Conservation (phyloP, 2,888 invertebrate genomes). For the Hyles lineata region DNA sequence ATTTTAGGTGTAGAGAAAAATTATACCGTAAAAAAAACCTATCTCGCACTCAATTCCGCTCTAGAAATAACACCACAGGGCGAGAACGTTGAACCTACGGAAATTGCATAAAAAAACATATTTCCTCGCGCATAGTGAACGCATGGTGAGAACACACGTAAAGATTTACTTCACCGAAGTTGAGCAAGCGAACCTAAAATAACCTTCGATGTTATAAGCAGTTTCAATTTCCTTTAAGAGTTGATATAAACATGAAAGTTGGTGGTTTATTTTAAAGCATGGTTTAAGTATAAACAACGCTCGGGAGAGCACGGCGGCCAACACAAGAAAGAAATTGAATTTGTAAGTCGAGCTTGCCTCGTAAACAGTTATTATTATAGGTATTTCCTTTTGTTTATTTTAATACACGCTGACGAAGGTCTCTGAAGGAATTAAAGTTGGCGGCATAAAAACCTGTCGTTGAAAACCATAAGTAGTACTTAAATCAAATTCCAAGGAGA, state of each 20-base stretch:
- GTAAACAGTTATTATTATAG: conserved; percentile 58
- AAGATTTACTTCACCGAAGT: conserved; percentile 28
- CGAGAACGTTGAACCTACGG: not conserved
- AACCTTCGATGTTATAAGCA: conserved; percentile 30
- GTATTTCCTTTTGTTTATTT: conserved; percentile 60
- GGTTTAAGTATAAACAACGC: conserved; percentile 58
- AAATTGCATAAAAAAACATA: conserved; percentile 21
- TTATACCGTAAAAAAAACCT: not conserved
- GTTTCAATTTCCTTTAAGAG: conserved; percentile 53
- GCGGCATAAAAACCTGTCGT: no score
- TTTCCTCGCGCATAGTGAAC: conserved; percentile 8
- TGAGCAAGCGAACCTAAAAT: conserved; percentile 22
- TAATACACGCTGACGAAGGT: conserved; percentile 46
- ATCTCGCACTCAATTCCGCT: not conserved
- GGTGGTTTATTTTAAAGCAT: conserved; percentile 63
- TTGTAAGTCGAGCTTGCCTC: conserved; percentile 62
- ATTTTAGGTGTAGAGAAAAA: not conserved
- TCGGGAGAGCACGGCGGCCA: conserved; percentile 50
- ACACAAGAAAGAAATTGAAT: conserved; percentile 68
- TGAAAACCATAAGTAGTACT: not conserved
- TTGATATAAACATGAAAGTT: conserved; percentile 56
- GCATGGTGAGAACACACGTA: conserved; percentile 12
- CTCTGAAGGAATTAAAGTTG: not conserved
- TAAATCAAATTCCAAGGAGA: not conserved
- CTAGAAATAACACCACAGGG: not conserved